A percentile compares a stretch with the other conserved stretches of the same genome.
Conservation (phyloP, 37 sponge, comb jelly and placozoan species). For the Bolinopsis microptera region DNA sequence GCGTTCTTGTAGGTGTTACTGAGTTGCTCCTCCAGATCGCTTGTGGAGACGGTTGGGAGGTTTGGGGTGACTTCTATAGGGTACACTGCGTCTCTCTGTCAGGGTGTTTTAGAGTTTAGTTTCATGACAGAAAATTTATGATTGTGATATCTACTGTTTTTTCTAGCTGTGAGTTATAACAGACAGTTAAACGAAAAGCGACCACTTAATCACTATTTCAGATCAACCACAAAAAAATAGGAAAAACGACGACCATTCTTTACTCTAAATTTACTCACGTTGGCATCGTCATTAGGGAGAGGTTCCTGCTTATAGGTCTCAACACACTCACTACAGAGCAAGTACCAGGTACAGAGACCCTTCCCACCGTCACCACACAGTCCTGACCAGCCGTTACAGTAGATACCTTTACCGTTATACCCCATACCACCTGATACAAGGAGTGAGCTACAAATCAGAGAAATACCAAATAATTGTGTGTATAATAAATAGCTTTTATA, state of each 20-base stretch:
- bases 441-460: no score
- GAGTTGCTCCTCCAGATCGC: slow-evolving; percentile 50
- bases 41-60: slow-evolving; percentile 20
- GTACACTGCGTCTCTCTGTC: background rate
- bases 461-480: no score
- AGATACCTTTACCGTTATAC: slow-evolving; percentile 92
- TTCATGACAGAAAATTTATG: no score
- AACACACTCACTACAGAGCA: slow-evolving; percentile 92
- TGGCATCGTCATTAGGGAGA: background rate
- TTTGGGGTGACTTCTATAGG: background rate
- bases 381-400: slow-evolving; percentile 97
- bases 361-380: slow-evolving; percentile 96
- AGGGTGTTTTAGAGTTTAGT: background rate
- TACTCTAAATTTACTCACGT: no score
- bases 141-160: no score
- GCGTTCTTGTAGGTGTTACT: slow-evolving; percentile 44
- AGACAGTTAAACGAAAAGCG: no score
- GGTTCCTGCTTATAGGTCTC: slow-evolving; percentile 77
- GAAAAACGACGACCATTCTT: no score
- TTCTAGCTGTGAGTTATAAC: no score
- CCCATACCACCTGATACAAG: slow-evolving; percentile 92
- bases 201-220: no score
- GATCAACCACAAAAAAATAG: no score
- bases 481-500: no score
- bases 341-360: slow-evolving; percentile 96